Evolutionary conservation across 92 coral and sea anemone genomes (phyloP).

Genomic region (Blastomussa wellsi): DNA sequence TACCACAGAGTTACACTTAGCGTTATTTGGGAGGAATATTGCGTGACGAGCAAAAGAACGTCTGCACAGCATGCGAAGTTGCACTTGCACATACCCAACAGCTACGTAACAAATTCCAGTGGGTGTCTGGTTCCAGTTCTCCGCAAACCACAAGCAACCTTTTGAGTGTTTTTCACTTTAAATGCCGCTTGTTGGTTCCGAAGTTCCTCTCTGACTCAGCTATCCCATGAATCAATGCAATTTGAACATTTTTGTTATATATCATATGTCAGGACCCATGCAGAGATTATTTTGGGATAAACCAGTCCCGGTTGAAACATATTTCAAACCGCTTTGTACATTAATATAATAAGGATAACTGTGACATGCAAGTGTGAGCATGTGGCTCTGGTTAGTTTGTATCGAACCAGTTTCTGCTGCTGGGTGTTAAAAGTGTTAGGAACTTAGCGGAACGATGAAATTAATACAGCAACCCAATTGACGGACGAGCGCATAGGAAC

Average conservation of each 20-base stretch:
- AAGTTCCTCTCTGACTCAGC: not conserved
- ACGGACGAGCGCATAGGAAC: not conserved
- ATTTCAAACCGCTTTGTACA: not conserved
- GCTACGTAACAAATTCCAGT: too few species aligned
- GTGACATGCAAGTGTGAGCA: not conserved
- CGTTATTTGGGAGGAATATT: too few species aligned
- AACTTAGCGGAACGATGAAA: not conserved
- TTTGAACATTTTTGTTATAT: not conserved
- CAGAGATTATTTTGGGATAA: not conserved
- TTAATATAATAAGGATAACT: not conserved
- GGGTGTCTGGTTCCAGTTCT: too few species aligned
- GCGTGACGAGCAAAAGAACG: too few species aligned
- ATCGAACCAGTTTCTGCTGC: not conserved
- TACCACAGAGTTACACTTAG: too few species aligned
- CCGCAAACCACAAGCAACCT: too few species aligned
- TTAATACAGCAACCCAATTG: not conserved
- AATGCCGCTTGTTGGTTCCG: too few species aligned
- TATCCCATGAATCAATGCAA: conserved; percentile 7
- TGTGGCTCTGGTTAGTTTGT: not conserved
- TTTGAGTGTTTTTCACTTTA: too few species aligned
- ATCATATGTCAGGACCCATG: conserved; percentile 2
- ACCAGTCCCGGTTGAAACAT: not conserved
- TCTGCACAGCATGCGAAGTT: too few species aligned
- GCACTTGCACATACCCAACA: too few species aligned
- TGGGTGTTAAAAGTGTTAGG: not conserved